Conservation (phyloP, 2,888 invertebrate genomes). For the Heliconius erato region DNA sequence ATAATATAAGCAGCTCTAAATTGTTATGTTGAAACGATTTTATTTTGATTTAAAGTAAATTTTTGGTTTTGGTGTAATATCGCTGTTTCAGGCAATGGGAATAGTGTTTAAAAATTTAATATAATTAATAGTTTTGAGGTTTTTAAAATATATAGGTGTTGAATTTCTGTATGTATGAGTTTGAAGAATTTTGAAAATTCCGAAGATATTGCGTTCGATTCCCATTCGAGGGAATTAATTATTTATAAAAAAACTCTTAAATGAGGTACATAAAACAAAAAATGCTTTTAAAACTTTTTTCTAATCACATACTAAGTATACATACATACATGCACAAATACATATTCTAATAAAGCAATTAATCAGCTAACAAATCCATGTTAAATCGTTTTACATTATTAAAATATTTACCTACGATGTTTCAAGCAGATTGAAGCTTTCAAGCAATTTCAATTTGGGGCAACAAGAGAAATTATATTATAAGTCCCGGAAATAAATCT, state of each 20-base stretch:
- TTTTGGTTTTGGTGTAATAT: not conserved
- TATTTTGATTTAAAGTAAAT: not conserved
- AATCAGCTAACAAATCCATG: not conserved
- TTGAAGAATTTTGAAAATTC: too few species aligned
- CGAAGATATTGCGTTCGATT: too few species aligned
- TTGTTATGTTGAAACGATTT: not conserved
- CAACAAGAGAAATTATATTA: conserved; percentile 61
- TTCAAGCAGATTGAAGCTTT: conserved; percentile 38
- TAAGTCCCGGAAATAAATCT: conserved; percentile 58
- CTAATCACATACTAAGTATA: not conserved
- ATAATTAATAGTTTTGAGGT: too few species aligned
- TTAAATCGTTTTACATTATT: not conserved
- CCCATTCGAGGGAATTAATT: too few species aligned
- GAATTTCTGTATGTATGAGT: too few species aligned
- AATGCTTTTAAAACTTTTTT: too few species aligned
- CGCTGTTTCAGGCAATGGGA: not conserved
- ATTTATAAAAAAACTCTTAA: too few species aligned
- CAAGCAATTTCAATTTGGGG: conserved; percentile 60
- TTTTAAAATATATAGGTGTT: too few species aligned
- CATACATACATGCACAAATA: not conserved
- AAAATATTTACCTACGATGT: conserved; percentile 16
- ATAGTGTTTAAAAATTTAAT: not conserved
- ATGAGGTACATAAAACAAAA: too few species aligned
- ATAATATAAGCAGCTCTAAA: not conserved
- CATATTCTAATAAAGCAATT: not conserved